A percentile compares a stretch with the other conserved stretches of the same genome.
Conservation (phyloP, 2,888 invertebrate genomes). For the Mythimna vitellina region DNA sequence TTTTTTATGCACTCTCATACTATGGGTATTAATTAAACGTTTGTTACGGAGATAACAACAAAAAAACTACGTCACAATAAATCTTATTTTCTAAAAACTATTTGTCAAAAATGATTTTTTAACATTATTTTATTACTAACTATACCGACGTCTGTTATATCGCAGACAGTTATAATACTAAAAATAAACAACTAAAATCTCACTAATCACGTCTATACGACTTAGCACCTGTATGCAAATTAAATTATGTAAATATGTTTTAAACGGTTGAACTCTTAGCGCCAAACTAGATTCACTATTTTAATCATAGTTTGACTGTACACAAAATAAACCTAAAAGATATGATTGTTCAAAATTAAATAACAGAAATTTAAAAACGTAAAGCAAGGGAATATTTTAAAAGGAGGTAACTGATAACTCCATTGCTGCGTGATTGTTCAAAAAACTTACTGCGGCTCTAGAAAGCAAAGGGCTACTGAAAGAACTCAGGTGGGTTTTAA, state of each 20-base stretch:
- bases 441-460: no score
- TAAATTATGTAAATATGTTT: conserved; percentile 40
- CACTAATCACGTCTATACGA: conserved; percentile 26
- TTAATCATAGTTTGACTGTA: not conserved
- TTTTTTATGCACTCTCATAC: no score
- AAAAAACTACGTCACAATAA: no score
- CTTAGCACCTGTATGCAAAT: conserved; percentile 45
- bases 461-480: no score
- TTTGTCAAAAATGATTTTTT: no score
- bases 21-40: no score
- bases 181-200: conserved; percentile 18
- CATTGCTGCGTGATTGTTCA: no score
- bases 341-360: not conserved
- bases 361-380: not conserved
- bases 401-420: no score
- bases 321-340: not conserved
- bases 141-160: not conserved
- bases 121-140: not conserved
- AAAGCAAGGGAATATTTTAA: not conserved
- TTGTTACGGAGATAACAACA: no score
- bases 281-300: conserved; percentile 13
- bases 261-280: conserved; percentile 18
- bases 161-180: not conserved
- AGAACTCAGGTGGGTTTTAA: no score
- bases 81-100: no score